Percentiles rank a stretch among this genome's conserved stretches.
These are phyloP conservation scores for Orthosia gracilis DNA, from an alignment of 2,888 invertebrate species.

Conservation along the genomic window DNA sequence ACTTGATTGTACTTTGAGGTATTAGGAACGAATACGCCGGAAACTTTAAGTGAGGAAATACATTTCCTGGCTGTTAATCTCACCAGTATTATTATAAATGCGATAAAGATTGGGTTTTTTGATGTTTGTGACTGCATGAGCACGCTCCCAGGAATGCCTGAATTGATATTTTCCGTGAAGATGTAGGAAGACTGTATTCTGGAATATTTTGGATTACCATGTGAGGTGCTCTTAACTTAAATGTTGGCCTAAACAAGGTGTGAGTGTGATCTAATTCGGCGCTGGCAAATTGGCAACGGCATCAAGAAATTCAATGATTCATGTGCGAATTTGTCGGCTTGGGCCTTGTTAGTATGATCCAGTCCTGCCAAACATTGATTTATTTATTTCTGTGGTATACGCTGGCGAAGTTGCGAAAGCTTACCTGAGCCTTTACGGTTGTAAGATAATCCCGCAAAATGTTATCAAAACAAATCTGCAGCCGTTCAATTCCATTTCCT, in stretches of 20 bases:
- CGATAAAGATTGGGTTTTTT: constrained; percentile 23
- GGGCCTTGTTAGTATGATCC: constrained; percentile 1
- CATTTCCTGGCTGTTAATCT: constrained; percentile 62
- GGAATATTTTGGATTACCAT: neutral
- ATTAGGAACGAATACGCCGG: constrained; percentile 63
- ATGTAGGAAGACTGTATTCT: neutral
- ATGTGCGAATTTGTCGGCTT: neutral
- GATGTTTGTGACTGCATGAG: constrained; percentile 34
- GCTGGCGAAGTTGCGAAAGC: constrained; percentile 38
- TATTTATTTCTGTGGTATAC: constrained; percentile 36
- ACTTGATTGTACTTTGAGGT: constrained; percentile 55
- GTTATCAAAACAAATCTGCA: constrained; percentile 61
- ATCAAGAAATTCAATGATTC: neutral
- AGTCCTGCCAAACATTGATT: constrained; percentile 30
- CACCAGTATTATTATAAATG: constrained; percentile 44
- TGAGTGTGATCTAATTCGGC: neutral
- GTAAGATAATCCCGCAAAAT: constrained; percentile 52
- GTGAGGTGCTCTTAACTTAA: neutral
- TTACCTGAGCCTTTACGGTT: constrained; percentile 28
- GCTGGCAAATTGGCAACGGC: neutral
- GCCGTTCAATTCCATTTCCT: constrained; percentile 52
- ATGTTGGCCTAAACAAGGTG: neutral
- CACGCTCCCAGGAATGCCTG: neutral
- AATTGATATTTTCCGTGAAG: neutral
- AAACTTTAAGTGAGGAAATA: constrained; percentile 61